Evolutionary conservation across 2,888 invertebrate genomes (phyloP).

Genomic region (Monopis laevigella): DNA sequence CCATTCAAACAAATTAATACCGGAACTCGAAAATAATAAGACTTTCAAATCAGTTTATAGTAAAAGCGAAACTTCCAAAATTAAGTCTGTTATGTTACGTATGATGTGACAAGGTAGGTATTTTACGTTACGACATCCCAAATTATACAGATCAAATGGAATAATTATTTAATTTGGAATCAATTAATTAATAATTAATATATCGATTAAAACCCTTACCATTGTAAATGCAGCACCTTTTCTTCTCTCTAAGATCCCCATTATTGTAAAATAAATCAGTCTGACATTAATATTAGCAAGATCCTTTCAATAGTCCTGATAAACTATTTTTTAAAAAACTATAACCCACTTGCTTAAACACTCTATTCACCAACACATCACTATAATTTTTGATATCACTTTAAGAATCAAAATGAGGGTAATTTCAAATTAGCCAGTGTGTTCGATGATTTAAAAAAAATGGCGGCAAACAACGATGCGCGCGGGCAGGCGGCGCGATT

Average conservation of each 20-base stretch:
- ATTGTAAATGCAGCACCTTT: conserved; percentile 1
- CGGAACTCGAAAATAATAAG: conserved; percentile 5
- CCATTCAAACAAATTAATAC: conserved; percentile 1
- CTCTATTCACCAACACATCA: conserved; percentile 8
- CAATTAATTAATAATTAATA: no score
- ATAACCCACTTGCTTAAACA: not conserved
- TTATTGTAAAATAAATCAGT: conserved; percentile 2
- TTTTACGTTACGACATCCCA: not conserved
- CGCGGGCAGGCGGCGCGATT: conserved; percentile 50
- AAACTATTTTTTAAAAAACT: not conserved
- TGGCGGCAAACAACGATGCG: conserved; percentile 54
- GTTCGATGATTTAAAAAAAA: conserved; percentile 37
- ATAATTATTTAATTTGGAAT: no score
- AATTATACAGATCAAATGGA: no score
- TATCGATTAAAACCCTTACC: conserved; percentile 5
- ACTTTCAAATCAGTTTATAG: conserved; percentile 11
- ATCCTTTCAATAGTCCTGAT: not conserved
- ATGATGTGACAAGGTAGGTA: not conserved
- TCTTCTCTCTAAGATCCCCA: conserved; percentile 9
- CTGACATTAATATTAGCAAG: conserved; percentile 5
- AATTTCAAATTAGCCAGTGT: conserved; percentile 27
- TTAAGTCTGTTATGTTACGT: conserved; percentile 10
- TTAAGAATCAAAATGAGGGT: not conserved
- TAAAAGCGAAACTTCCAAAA: conserved; percentile 9
- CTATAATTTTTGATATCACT: not conserved